phyloP scores from a whole-genome alignment of 2,113 vertebrate genomes.

The Nothocercus nigrocapillus region DNA sequence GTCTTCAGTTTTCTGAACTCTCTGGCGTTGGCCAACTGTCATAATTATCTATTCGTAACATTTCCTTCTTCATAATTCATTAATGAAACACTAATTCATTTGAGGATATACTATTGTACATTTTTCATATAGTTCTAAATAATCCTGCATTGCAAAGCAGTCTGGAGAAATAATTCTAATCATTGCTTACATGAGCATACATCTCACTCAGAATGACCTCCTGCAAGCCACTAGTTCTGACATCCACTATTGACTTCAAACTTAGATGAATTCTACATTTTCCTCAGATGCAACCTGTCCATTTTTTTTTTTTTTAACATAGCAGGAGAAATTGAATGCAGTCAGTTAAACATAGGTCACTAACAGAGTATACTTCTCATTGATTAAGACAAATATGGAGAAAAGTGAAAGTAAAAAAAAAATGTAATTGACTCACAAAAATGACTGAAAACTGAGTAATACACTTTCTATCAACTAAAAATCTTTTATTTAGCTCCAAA shows the following conservation, averaged over 20 bases:
- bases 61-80: not conserved
- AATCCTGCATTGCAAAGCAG: not conserved
- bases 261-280: not conserved
- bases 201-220: not conserved
- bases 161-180: not conserved
- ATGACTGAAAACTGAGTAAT: not conserved
- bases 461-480: not conserved
- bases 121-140: not conserved
- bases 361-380: not conserved
- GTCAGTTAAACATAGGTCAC: not conserved
- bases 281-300: not conserved
- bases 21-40: not conserved
- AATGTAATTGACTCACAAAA: not conserved
- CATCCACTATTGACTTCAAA: rapidly evolving
- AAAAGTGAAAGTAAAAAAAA: not conserved
- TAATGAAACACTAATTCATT: not conserved
- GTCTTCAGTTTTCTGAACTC: not conserved
- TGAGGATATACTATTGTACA: not conserved
- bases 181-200: not conserved
- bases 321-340: not conserved
- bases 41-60: not conserved
- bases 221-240: not conserved
- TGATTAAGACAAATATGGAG: not conserved
- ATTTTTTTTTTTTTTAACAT: not conserved
- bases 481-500: not conserved